Evolutionary conservation across 2,113 vertebrate genomes (phyloP).

Genomic region (Leucoraja erinaceus): DNA sequence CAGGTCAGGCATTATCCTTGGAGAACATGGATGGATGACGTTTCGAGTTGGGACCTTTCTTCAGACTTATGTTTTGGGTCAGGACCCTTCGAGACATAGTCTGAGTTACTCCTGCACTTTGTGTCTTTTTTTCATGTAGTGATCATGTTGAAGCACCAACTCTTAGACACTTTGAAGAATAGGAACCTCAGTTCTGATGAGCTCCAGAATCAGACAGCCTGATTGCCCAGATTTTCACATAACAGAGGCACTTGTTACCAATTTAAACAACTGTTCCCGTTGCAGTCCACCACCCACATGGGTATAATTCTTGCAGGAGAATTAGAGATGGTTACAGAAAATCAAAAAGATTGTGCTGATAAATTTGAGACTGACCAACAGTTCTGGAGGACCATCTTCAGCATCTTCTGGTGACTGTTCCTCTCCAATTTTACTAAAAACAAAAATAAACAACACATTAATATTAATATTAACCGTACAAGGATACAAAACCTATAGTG

Average conservation of each 20-base stretch:
- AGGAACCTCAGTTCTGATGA: neutral
- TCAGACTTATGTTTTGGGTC: too few relatives aligned
- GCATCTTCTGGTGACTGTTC: conserved; percentile 95
- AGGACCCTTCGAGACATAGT: too few relatives aligned
- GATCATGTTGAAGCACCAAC: neutral
- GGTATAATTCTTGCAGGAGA: neutral
- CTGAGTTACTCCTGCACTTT: too few relatives aligned
- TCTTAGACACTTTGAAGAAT: neutral
- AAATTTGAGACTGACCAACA: conserved; percentile 67
- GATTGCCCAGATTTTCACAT: neutral
- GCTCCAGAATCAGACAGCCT: neutral
- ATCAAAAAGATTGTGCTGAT: neutral
- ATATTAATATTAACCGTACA: neutral
- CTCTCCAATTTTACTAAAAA: conserved; percentile 88
- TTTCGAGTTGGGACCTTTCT: too few relatives aligned
- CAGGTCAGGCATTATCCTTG: too few relatives aligned
- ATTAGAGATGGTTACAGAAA: neutral
- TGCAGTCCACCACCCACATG: too few relatives aligned
- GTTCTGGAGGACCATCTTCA: conserved; percentile 93
- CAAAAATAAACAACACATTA: neutral
- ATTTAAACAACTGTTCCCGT: neutral
- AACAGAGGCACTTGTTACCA: neutral
- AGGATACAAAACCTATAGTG: neutral
- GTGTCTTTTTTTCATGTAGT: neutral
- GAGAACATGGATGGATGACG: too few relatives aligned